Evolutionary conservation across 30 jellyfish, hydroid and myxozoan genomes (phyloP), one percentile per base, ranked within the genome.

Genomic region (Aurelia sp.): DNA sequence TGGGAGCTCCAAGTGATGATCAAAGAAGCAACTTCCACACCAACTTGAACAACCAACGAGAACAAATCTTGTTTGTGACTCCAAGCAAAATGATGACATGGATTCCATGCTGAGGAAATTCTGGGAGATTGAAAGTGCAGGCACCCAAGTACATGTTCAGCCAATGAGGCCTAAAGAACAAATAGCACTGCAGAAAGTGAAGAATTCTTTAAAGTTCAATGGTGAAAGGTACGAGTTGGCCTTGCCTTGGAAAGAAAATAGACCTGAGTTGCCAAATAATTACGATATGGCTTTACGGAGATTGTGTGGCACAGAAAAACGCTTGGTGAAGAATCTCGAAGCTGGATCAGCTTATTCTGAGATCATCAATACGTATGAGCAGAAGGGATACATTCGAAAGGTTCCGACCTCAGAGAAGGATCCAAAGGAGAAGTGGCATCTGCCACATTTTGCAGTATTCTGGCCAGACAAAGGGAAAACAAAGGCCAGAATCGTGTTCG

Each of bases 141-240:
- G 82, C 4, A 71, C 27, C 16, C 33, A 11, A 15, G n/a, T 11
- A 6, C 27, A 64, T 23, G 22, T 11, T 40, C 13, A 67, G 11
- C 37, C n/a, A 27, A 44, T 27, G 17, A 41, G 6, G 6, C 30
- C 73, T 37, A 63, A 79, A 18, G 83, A 63, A n/a, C 20, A 35
- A 41, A 57, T 2, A 10, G 90, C 90, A 15, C 12, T 33, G 16
- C 18, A 64, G 64, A 82, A 19, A 68, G 78, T 52, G 17, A 78
- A 67, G 67, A 23, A 50, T 6, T 67, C 92, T 20, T 23, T 82
- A 22, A 33, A 20, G 52, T 71, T 82, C 8, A 69, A 7, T 16
- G 72, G 71, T 48, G 92, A 77, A 1, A 52, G 92, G 19, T 82
- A 82, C 40, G 78, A 82, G 48, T 31, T 82, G 19, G 85, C 66